phyloP scores from a whole-genome alignment of 2,888 invertebrate genomes.

The Hypolimnas misippus region DNA sequence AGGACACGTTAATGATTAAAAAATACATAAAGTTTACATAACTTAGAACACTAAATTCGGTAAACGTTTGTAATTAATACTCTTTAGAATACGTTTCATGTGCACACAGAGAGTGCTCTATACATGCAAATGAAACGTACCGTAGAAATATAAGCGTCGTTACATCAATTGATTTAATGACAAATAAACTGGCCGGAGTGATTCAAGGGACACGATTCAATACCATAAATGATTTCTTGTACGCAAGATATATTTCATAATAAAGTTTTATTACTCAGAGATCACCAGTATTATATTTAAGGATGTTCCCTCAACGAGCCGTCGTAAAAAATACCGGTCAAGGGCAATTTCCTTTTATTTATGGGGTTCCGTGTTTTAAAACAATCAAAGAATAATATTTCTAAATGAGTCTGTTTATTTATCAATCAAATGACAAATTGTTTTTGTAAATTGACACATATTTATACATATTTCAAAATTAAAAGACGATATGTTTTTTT shows the following conservation, averaged over 20 bases:
- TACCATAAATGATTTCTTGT: constrained; percentile 44
- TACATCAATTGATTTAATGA: constrained; percentile 49
- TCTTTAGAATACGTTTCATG: not conserved
- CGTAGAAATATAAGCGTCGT: constrained; percentile 38
- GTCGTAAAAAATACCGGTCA: constrained; percentile 41
- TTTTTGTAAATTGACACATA: too few species aligned
- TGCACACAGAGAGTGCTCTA: constrained; percentile 14
- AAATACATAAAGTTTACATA: too few species aligned
- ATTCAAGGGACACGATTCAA: constrained; percentile 44
- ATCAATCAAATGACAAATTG: not conserved
- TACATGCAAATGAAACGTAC: constrained; percentile 31
- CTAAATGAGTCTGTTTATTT: not conserved
- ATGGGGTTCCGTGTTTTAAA: constrained; percentile 22
- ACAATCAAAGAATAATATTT: not conserved
- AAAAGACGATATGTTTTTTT: too few species aligned
- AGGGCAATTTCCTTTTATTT: constrained; percentile 39
- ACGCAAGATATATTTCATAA: constrained; percentile 42
- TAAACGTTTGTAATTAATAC: not conserved
- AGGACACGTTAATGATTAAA: too few species aligned
- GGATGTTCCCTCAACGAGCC: constrained; percentile 38
- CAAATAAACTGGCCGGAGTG: constrained; percentile 46
- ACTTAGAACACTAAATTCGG: not conserved
- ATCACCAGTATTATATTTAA: constrained; percentile 36
- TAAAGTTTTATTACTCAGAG: constrained; percentile 42
- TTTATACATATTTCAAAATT: too few species aligned